Evolutionary conservation across 2,113 vertebrate species (phyloP).

Genomic region (Equus quagga): DNA sequence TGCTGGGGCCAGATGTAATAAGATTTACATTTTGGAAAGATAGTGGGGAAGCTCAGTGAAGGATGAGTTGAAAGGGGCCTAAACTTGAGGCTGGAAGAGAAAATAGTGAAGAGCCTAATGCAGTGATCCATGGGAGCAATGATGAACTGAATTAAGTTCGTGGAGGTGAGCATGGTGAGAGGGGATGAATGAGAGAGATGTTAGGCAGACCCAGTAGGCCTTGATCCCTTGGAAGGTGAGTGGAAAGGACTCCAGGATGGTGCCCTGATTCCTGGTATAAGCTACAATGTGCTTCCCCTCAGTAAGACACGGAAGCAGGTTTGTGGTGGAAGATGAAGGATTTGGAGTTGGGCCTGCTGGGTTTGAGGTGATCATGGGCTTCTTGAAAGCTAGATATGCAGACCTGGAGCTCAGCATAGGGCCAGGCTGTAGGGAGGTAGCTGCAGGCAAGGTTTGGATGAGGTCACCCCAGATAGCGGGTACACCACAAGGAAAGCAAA

Average conservation of each 20-base stretch:
- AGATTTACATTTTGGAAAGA: constrained; percentile 11
- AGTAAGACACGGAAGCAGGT: background rate
- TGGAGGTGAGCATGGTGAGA: background rate
- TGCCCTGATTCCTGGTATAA: background rate
- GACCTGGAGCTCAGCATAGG: background rate
- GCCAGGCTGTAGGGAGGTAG: background rate
- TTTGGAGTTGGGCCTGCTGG: background rate
- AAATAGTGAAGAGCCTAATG: background rate
- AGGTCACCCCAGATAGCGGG: background rate
- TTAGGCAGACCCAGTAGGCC: no score
- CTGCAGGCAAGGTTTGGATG: background rate
- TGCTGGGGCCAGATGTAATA: background rate
- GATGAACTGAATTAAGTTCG: background rate
- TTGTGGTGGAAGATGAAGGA: background rate
- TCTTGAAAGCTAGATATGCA: background rate
- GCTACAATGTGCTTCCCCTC: background rate
- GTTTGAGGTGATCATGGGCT: background rate
- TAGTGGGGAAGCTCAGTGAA: background rate
- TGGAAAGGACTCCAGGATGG: background rate
- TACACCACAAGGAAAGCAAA: background rate
- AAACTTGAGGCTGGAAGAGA: background rate
- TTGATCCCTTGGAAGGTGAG: background rate
- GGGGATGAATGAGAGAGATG: no score
- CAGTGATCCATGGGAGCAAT: background rate
- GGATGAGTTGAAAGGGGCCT: background rate